phyloP scores from a whole-genome alignment of 2,888 invertebrate species.

The Acleris sparsana region DNA sequence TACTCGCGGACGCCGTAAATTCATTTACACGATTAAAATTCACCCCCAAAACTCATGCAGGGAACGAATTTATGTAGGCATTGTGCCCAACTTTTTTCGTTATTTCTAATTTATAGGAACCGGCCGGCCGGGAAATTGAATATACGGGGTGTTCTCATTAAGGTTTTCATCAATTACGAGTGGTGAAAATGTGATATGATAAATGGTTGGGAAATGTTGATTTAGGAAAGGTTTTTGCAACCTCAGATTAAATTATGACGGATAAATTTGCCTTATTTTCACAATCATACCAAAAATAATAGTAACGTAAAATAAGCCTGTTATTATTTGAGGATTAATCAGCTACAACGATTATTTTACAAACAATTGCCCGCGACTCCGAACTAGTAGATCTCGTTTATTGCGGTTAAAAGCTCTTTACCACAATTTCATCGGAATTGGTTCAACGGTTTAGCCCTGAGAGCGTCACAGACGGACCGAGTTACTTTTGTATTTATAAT shows the following conservation, averaged over 20 bases:
- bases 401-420: too few relatives aligned
- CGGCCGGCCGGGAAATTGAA: conserved; percentile 19
- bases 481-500: too few relatives aligned
- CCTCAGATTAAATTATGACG: background rate
- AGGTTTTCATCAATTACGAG: conserved; percentile 22
- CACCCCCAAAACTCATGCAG: conserved; percentile 31
- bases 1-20: conserved; percentile 22
- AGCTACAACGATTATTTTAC: too few relatives aligned
- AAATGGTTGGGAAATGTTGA: background rate
- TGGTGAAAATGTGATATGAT: conserved; percentile 1
- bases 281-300: too few relatives aligned
- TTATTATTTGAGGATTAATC: too few relatives aligned
- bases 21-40: conserved; percentile 33
- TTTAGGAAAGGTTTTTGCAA: background rate
- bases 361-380: too few relatives aligned
- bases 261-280: too few relatives aligned
- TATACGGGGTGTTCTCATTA: conserved; percentile 27
- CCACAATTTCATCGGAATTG: too few relatives aligned
- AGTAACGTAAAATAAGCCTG: too few relatives aligned
- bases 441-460: too few relatives aligned
- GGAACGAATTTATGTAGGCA: conserved; percentile 31
- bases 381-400: too few relatives aligned
- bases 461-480: too few relatives aligned
- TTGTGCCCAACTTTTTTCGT: conserved; percentile 35
- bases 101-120: conserved; percentile 30